Evolutionary conservation across 2,113 vertebrate genomes (phyloP).

Genomic region (Oxyruncus cristatus): DNA sequence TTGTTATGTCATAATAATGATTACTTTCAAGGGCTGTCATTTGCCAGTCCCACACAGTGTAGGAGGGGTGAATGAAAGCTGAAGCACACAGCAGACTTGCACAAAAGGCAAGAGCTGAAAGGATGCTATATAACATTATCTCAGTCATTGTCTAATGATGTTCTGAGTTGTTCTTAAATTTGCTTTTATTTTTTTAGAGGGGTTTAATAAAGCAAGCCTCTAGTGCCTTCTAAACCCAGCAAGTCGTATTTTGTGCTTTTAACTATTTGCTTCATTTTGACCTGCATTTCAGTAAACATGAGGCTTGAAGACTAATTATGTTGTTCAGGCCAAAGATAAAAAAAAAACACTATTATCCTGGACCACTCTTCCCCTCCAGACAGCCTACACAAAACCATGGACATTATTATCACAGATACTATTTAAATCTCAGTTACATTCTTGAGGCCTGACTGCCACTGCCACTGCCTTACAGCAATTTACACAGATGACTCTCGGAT

Average conservation of each 20-base stretch:
- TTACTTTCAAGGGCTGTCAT: constrained; percentile 3
- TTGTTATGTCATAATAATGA: constrained; percentile 26
- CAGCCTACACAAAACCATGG: background rate
- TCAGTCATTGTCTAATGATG: background rate
- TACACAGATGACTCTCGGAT: background rate
- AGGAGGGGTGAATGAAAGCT: constrained; percentile 16
- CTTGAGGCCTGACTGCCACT: background rate
- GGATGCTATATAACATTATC: background rate
- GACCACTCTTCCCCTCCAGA: background rate
- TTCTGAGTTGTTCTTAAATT: background rate
- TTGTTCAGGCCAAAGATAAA: background rate
- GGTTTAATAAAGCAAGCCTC: background rate
- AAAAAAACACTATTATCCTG: background rate
- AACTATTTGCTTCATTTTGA: background rate
- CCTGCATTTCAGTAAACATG: background rate
- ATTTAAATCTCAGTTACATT: background rate
- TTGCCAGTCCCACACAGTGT: background rate
- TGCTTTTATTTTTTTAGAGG: constrained; percentile 9
- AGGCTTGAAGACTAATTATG: background rate
- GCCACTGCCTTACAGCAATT: background rate
- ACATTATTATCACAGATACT: background rate
- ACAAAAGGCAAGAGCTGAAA: background rate
- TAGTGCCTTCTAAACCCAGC: background rate
- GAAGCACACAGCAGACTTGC: background rate
- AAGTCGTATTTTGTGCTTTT: background rate